Conservation (phyloP, 2,113 vertebrate species). For the Choloepus hoffmanni region DNA sequence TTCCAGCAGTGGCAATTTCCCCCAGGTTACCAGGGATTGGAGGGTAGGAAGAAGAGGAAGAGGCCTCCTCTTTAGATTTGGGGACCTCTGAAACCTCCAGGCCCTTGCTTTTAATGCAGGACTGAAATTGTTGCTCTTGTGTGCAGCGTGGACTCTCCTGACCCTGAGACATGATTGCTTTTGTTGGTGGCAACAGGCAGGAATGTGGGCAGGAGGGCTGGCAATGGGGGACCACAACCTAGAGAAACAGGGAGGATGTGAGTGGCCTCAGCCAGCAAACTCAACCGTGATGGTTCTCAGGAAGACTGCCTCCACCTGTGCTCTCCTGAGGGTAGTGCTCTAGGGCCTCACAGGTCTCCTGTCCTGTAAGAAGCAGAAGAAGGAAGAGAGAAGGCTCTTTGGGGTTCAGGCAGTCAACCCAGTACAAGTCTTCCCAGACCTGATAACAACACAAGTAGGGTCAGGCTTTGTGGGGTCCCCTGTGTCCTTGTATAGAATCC, state of each 20-base stretch:
- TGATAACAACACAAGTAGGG: neutral
- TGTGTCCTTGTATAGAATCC: neutral
- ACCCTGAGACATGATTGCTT: neutral
- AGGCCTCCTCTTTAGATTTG: neutral
- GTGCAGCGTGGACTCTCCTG: neutral
- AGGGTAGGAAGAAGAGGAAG: neutral
- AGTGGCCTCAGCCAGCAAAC: neutral
- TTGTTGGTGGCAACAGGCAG: neutral
- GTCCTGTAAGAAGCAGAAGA: neutral
- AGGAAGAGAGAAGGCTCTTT: neutral
- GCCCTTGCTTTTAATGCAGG: neutral
- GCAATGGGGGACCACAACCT: neutral
- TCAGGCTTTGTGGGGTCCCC: neutral
- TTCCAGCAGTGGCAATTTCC: neutral
- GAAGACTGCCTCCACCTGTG: neutral
- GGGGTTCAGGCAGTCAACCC: neutral
- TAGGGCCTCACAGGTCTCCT: neutral
- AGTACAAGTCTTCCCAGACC: neutral
- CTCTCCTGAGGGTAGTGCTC: neutral
- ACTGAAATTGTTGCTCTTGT: neutral
- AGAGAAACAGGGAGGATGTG: neutral
- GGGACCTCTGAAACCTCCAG: neutral
- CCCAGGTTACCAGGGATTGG: neutral
- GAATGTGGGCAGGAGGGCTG: neutral
- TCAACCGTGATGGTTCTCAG: neutral